Base-by-base conservation (phyloP, 2,888 invertebrate genomes). In the Hyposoter dolosus region DNA sequence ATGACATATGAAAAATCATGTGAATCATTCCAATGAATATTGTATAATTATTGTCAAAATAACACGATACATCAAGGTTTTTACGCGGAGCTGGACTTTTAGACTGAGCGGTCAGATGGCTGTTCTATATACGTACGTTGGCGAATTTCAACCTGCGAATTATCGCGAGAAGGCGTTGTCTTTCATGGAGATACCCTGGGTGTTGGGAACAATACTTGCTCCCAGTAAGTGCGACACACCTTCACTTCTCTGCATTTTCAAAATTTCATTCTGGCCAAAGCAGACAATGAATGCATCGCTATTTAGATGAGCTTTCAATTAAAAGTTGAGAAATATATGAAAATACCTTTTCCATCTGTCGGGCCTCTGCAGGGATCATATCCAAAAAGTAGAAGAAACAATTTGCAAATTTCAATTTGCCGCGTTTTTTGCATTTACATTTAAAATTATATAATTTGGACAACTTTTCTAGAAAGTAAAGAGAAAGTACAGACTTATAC, bases 101-200 rank as follows among this genome's bases (percentile, higher is more conserved):
- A 97, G 97, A 60, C 96, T 97, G 90, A 97, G 97, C 80, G 97
- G 97, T 71, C 97, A 97, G 79, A 96, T 97, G 96, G 96, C 97
- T 87, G 96, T 97, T 89, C 96, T 97, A 88, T 97, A 97, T 94
- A 96, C 97, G 0, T 97, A 97, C 94, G 94, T 97, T 89, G 97
- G 97, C 82, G 97, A 97, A 94, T 97, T 97, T 94, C 97, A 97
- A 91, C 96, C 96, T 40, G 96, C 96, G 71, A 96, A 96, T 93
- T 96, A 96, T 94, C 95, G 97, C 92, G 97, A 97, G 93, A 96
- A 96, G 90, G 96, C 97, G 91, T 95, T 97, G 82, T 97, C 97
- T 93, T 97, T 97, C 96, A 96, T 97, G 96, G 97, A 97, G 95
- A 95, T 97, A 94, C 97, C 97, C 94, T 97, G 97, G 97, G 97